Conservation (phyloP, 2,113 vertebrate genomes). For the Aphelocoma coerulescens region DNA sequence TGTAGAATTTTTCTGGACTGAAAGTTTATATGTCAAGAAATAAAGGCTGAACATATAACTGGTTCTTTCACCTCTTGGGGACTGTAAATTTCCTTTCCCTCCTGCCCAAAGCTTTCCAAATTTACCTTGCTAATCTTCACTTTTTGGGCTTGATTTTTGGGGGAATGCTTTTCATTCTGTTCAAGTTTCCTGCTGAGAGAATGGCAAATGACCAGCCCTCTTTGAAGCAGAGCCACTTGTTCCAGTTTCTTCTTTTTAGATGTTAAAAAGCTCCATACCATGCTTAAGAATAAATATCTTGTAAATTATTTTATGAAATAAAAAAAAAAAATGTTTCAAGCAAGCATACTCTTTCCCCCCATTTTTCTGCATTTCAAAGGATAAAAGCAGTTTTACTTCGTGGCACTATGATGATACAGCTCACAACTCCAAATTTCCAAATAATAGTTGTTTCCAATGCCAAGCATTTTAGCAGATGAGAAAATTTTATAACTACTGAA, state of each 20-base stretch:
- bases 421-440: background rate
- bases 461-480: background rate
- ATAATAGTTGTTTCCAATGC: background rate
- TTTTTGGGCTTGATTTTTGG: background rate
- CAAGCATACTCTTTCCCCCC: background rate
- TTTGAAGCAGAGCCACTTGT: background rate
- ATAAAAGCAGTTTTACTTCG: background rate
- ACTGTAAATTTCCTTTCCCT: background rate
- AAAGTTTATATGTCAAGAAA: background rate
- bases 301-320: background rate
- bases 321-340: background rate
- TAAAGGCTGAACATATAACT: background rate
- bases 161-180: background rate
- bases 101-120: background rate
- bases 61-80: background rate
- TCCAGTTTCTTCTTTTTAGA: background rate
- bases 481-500: background rate
- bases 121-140: background rate
- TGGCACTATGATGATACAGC: background rate
- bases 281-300: background rate
- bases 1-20: background rate
- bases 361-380: background rate
- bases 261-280: background rate
- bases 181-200: background rate
- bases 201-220: background rate